phyloP scores from a whole-genome alignment of 2,888 invertebrate genomes.

The Amblyjoppa proteus region DNA sequence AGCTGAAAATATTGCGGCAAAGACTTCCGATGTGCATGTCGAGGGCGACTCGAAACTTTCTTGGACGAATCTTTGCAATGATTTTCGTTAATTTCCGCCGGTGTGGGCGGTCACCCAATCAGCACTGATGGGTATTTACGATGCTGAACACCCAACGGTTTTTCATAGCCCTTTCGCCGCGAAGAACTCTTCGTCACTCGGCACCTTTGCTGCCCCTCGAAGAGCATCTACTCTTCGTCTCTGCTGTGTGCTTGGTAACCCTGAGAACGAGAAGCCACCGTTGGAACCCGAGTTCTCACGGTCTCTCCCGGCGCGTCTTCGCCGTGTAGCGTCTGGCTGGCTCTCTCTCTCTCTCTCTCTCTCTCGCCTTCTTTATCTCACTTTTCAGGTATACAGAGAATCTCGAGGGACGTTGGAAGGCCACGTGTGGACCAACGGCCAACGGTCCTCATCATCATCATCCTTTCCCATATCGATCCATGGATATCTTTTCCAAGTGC shows the following conservation, averaged over 20 bases:
- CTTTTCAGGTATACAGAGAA: slow-evolving; percentile 65
- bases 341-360: slow-evolving; percentile 57
- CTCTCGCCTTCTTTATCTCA: slow-evolving; percentile 47
- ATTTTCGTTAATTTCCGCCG: not conserved
- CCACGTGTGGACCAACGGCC: slow-evolving; percentile 50
- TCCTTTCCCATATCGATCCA: slow-evolving; percentile 28
- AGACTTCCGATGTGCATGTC: not conserved
- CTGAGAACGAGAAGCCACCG: slow-evolving; percentile 80
- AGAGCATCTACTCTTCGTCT: slow-evolving; percentile 73
- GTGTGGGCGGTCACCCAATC: not conserved
- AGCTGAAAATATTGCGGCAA: not conserved
- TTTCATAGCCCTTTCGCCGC: not conserved
- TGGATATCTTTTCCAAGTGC: slow-evolving; percentile 51
- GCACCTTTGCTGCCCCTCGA: slow-evolving; percentile 6
- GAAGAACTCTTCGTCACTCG: not conserved
- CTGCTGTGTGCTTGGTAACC: slow-evolving; percentile 80
- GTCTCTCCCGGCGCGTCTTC: slow-evolving; percentile 68
- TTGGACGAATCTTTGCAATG: not conserved
- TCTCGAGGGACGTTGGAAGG: slow-evolving; percentile 44
- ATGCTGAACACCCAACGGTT: not conserved
- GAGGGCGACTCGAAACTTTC: not conserved
- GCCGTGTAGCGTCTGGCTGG: slow-evolving; percentile 25
- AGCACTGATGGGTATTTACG: not conserved
- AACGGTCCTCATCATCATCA: slow-evolving; percentile 31
- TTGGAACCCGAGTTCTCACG: slow-evolving; percentile 82